A percentile compares a stretch with the other conserved stretches of the same genome.
phyloP scores from a whole-genome alignment of 2,888 invertebrate genomes.

The Temnothorax rugatulus region DNA sequence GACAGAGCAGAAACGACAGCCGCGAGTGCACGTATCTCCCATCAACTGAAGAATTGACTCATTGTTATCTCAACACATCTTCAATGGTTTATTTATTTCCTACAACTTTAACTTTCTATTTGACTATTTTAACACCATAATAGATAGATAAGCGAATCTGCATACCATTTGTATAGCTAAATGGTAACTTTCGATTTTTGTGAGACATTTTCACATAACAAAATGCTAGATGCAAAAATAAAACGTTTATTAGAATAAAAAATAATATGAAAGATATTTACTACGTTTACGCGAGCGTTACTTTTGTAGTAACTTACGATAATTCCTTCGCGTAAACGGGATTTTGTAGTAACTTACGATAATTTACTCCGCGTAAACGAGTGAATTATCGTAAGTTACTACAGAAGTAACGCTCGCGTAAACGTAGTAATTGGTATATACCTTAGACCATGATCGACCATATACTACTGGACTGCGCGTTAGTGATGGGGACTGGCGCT shows the following conservation, averaged over 20 bases:
- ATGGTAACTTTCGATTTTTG: background rate
- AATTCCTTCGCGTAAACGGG: too few species aligned
- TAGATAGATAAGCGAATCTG: background rate
- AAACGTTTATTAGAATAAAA: background rate
- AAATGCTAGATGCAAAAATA: background rate
- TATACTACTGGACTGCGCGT: too few species aligned
- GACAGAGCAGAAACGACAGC: conserved; percentile 99
- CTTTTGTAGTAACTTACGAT: too few species aligned
- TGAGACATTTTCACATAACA: background rate
- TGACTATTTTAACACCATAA: background rate
- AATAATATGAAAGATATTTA: background rate
- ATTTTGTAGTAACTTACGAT: too few species aligned
- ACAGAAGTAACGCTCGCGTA: too few species aligned
- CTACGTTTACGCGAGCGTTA: too few species aligned
- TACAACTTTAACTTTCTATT: background rate
- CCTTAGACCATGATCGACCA: too few species aligned
- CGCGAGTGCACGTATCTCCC: conserved; percentile 99
- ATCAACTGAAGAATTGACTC: conserved; percentile 89
- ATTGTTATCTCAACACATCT: background rate
- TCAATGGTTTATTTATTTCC: background rate
- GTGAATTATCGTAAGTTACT: too few species aligned
- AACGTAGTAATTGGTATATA: too few species aligned
- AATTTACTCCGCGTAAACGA: too few species aligned
- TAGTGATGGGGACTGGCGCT: too few species aligned
- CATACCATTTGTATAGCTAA: background rate